Percentiles rank a stretch among this genome's conserved stretches.
These are phyloP conservation scores for Epinephelus awoara DNA, from an alignment of 2,797 vertebrate species.

Conservation along the genomic window DNA sequence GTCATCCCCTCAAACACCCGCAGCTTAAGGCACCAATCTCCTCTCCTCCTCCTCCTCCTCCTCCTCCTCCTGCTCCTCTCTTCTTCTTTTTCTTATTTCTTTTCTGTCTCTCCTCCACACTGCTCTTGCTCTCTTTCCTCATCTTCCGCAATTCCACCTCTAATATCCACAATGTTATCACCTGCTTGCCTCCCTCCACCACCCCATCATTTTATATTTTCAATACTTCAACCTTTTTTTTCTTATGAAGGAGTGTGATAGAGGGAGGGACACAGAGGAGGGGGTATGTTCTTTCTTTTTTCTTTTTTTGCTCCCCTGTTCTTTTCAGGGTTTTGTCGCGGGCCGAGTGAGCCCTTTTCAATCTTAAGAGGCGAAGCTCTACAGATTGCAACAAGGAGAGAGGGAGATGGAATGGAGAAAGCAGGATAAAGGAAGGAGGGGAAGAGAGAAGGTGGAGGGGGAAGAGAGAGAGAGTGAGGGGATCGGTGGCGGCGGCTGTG, in stretches of 20 bases:
- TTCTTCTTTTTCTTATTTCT: conserved; percentile 71
- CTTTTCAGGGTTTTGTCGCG: conserved; percentile 83
- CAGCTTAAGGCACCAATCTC: conserved; percentile 91
- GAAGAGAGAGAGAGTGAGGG: conserved; percentile 66
- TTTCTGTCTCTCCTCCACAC: conserved; percentile 66
- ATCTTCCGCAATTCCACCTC: conserved; percentile 81
- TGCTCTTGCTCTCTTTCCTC: conserved; percentile 64
- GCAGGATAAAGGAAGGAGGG: conserved; percentile 69
- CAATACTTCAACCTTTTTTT: conserved; percentile 85
- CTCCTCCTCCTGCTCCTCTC: conserved; percentile 25
- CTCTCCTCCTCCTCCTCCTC: conserved; percentile 66
- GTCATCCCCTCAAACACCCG: conserved; percentile 87
- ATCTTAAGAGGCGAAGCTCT: conserved; percentile 86
- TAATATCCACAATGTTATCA: conserved; percentile 98
- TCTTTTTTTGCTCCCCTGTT: conserved; percentile 67
- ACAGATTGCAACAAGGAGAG: conserved; percentile 84
- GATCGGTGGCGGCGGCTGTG: conserved; percentile 83
- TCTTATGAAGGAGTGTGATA: conserved; percentile 50
- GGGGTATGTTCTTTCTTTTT: conserved; percentile 74
- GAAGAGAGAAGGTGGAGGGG: conserved; percentile 62
- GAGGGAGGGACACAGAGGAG: conserved; percentile 42
- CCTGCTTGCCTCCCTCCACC: conserved; percentile 89
- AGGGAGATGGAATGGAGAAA: conserved; percentile 76
- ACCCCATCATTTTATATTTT: conserved; percentile 92
- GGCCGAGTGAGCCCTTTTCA: conserved; percentile 87